These are phyloP conservation scores for Lordiphosa mommai DNA, from an alignment of 1,140 invertebrate genomes.

Conservation along the genomic window DNA sequence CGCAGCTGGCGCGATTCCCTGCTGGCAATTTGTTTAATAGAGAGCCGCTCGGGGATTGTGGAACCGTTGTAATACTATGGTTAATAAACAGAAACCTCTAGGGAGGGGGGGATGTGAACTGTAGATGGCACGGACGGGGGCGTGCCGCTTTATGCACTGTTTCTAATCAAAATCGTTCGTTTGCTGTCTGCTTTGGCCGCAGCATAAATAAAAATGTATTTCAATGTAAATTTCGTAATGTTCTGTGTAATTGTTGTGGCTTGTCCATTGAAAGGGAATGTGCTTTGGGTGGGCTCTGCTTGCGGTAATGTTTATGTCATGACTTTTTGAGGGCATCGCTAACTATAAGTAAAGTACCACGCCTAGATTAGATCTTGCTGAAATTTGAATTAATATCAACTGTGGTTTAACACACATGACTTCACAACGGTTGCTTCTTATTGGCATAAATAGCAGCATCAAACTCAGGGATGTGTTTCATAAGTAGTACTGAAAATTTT, in stretches of 20 bases:
- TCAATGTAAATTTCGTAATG: constrained; percentile 69
- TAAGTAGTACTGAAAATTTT: no score
- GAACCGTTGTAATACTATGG: constrained; percentile 47
- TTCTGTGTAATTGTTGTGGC: constrained; percentile 51
- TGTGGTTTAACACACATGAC: no score
- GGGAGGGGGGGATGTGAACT: constrained; percentile 12
- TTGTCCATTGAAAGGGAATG: constrained; percentile 16
- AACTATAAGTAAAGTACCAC: neutral
- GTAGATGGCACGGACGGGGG: neutral
- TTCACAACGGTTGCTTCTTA: no score
- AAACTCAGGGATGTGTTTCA: no score
- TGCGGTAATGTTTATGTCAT: constrained; percentile 23
- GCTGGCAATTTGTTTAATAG: constrained; percentile 36
- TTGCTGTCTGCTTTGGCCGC: constrained; percentile 8
- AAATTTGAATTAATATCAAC: no score
- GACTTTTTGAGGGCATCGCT: no score
- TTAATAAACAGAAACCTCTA: neutral
- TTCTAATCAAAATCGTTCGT: constrained; percentile 51
- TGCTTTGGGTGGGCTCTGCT: constrained; percentile 31
- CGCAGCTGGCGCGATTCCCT: constrained; percentile 1
- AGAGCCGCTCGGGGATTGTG: constrained; percentile 8
- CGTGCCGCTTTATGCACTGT: constrained; percentile 19
- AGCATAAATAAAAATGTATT: constrained; percentile 60
- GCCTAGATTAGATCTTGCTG: no score
- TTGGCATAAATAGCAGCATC: no score